Evolutionary conservation across 2,113 vertebrate species (phyloP), one percentile per base, ranked within the genome.

Genomic region (Argyrosomus japonicus): DNA sequence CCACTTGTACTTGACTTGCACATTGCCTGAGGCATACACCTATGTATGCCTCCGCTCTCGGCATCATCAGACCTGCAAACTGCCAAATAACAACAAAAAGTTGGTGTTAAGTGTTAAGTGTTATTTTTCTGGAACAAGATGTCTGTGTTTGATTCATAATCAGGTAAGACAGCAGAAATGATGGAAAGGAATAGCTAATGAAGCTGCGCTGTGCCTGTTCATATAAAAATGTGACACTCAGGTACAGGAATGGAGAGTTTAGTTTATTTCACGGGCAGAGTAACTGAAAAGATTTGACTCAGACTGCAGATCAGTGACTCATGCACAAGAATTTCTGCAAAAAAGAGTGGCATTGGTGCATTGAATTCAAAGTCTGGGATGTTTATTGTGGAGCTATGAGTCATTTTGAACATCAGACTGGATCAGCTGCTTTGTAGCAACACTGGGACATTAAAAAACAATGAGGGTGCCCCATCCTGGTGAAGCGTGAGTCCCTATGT

Each of bases 1-100:
- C 58, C 68, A 74, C 83, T 79, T 87, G 67, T 81, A 85, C 80
- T 85, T 78, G 82, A 85, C 82, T 57, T 89, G 78, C 76, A 61
- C 57, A 58, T 63, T 19, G 86, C 91, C 87, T 17, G 36, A 86
- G 91, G 89, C 87, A 43, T 62, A 76, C 57, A 60, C 65, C 81
- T 48, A 79, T 73, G 75, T 65, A 40, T 75, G 79, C 68, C 69
- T 85, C 76, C 68, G 6, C 58, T 84, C 68, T 53, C 56, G 48
- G 88, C 65, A 76, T 75, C 79, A 48, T 76, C 82, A 61, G 29
- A 75, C 76, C 89, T 69, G 84, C 27, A 79, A 58, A 78, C 65
- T 64, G 82, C 56, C 79, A 90, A 86, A 81, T 58, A 76, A 64
- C 43, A 88, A 72, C 76, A 63, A 29, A 68, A 86, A 74, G 32